Evolutionary conservation across 2,797 vertebrate genomes (phyloP), one percentile per base, ranked within the genome.

Genomic region (Mus caroli): DNA sequence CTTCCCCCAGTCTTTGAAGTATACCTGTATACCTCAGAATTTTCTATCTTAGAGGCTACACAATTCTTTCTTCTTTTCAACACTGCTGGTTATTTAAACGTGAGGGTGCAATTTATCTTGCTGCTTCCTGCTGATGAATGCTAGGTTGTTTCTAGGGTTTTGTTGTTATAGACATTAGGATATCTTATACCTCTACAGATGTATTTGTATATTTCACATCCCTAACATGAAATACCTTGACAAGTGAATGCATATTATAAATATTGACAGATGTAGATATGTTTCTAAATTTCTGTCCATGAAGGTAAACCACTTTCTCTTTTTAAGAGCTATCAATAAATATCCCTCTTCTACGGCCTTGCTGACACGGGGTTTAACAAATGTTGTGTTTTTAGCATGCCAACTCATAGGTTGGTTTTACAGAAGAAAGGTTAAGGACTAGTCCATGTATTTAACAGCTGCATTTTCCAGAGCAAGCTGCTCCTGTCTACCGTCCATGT

Each of bases 401-500:
- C 13, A 28, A 28, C n/a, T 75, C 73, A 62, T 50, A 50, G 79
- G 71, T 69, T 40, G 88, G 71, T 94, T 88, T 50, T 82, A 24
- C 78, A 31, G 80, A 92, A 87, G 40, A 79, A 93, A 60, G 26
- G 40, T 58, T 82, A 94, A 92, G 64, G 34, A 58, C 34, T 4
- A 22, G 46, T 80, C 91, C 1, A 10, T 56, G 14, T 88, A 4
- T 85, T 37, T 80, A 76, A 71, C 58, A 73, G 83, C 67, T 95
- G 64, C 78, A 50, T 67, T 94, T 94, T 92, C 46, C 28, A 78
- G 60, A 92, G 43, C 20, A 54, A 89, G 83, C 54, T 94, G 75
- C 86, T 95, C 26, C 56, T 64, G 24, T 28, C 90, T 24, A 71
- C 85, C 69, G 52, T 4, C 8, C 31, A 26, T 73, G 52, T 93